Conservation (phyloP, 64 coral and sea anemone species). For the Stichodactyla mertensii region DNA sequence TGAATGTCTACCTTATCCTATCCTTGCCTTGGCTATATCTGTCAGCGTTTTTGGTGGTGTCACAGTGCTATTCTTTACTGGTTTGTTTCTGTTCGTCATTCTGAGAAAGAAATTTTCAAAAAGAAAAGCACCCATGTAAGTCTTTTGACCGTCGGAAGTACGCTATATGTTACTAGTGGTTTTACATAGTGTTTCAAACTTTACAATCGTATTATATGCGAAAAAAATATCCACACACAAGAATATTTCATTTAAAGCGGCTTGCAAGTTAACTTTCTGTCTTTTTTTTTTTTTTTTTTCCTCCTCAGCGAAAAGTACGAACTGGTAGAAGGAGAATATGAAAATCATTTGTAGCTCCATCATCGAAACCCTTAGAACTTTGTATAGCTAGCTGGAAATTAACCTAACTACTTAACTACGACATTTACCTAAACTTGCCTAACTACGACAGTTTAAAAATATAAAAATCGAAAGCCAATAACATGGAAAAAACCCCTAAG, state of each 20-base stretch:
- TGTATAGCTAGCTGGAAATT: too few species aligned
- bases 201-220: not conserved
- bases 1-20: not conserved
- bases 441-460: too few species aligned
- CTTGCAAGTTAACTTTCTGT: not conserved
- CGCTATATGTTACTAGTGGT: not conserved
- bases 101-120: not conserved
- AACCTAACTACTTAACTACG: too few species aligned
- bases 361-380: too few species aligned
- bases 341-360: not conserved
- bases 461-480: too few species aligned
- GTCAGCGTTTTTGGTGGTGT: not conserved
- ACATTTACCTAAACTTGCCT: too few species aligned
- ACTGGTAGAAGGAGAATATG: conserved; percentile 1
- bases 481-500: too few species aligned
- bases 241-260: not conserved
- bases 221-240: too few species aligned
- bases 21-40: not conserved
- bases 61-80: not conserved
- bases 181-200: not conserved
- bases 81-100: not conserved
- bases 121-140: not conserved
- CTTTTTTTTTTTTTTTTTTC: not conserved
- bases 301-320: not conserved
- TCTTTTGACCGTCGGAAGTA: not conserved